phyloP scores from a whole-genome alignment of 2,797 vertebrate species.

The Buceros bicornis region DNA sequence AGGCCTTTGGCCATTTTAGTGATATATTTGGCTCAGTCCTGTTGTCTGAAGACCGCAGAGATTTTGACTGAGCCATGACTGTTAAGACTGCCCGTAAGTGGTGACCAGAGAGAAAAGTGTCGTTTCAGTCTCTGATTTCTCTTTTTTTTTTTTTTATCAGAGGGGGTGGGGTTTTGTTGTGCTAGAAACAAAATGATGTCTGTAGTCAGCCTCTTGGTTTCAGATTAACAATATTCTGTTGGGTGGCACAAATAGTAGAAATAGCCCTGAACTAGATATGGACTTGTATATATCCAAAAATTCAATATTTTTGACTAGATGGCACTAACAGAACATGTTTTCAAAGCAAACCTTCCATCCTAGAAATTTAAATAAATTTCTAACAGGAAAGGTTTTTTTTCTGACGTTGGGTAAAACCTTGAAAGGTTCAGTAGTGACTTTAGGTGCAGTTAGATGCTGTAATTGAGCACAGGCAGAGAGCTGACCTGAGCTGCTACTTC shows the following conservation, averaged over 20 bases:
- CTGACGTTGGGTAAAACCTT: background rate
- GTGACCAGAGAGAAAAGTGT: background rate
- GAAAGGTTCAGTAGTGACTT: background rate
- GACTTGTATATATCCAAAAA: background rate
- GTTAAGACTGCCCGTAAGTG: background rate
- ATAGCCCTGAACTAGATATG: background rate
- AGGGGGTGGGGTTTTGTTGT: background rate
- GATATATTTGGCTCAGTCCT: background rate
- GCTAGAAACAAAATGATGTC: background rate
- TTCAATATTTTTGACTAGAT: background rate
- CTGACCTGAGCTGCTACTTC: background rate
- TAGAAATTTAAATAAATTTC: constrained; percentile 8
- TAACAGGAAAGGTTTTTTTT: background rate
- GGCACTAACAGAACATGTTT: background rate
- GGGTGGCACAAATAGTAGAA: background rate
- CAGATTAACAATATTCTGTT: background rate
- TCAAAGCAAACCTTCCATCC: background rate
- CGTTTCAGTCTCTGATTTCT: background rate
- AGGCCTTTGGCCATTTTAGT: background rate
- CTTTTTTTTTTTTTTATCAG: background rate
- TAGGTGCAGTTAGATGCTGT: background rate
- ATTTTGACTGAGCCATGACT: background rate
- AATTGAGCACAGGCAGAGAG: background rate
- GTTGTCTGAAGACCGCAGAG: background rate
- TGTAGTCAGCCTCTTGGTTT: background rate